Base-by-base conservation (phyloP, 2,888 invertebrate species). In the Cordylochernes scorpioides region DNA sequence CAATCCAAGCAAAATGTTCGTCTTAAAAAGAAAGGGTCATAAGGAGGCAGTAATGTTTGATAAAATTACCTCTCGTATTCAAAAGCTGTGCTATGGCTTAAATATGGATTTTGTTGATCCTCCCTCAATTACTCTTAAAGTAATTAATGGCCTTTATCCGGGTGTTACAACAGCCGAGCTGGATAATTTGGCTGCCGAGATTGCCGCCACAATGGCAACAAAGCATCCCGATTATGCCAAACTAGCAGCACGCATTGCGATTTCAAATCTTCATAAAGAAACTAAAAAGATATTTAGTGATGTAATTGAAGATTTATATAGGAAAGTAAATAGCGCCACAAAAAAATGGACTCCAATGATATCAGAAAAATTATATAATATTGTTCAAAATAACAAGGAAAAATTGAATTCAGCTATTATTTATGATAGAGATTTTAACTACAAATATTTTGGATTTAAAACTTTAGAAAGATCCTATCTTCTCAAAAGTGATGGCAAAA, bases 381-480 rank as follows among this genome's bases (percentile, higher is more conserved):
- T n/a, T n/a, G n/a, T n/a, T n/a, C n/a, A n/a, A n/a, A n/a, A n/a
- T n/a, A n/a, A n/a, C n/a, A n/a, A n/a, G n/a, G n/a, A n/a, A 45
- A 62, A 65, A 36, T 57, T 97, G 28, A 84, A 97, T 54, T 84
- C 88, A 0, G 72, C 84, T 13, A 86, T 97, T 44, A 78, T 91
- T 22, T 88, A 94, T 53, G 86, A 91, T 49, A 65, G 94, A 43
- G 97, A 97, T 55, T 97, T 80, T 53, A 71, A 67, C 34, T 97
- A 91, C 56, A 88, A 84, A 49, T 97, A 84, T 51, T 97, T 99
- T 61, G 97, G 94, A n/a, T 94, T 94, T 49, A 94, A 91, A 63
- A 97, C 94, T 0, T 57, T 97, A 30, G 94, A 97, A 49, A 63
- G 82, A 25, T 88, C 91, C 1, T 97, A 97, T 53, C 58, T 97